These are phyloP conservation scores for Eustalomyia histrio DNA, from an alignment of 2,888 invertebrate species.

Conservation along the genomic window DNA sequence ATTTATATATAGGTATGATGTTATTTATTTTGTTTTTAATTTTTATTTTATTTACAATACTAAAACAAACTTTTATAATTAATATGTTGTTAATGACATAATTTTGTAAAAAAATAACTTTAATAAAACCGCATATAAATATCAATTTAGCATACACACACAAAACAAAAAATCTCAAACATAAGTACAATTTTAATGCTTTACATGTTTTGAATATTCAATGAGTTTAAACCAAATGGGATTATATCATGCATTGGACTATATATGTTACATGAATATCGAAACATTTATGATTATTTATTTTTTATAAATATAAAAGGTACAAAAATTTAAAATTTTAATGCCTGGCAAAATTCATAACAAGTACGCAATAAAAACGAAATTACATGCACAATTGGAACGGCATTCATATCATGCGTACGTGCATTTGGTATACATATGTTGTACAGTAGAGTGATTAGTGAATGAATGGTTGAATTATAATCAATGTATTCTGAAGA, in stretches of 20 bases:
- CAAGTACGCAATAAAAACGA: background rate
- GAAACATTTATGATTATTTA: background rate
- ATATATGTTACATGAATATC: background rate
- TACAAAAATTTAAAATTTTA: background rate
- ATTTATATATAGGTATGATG: background rate
- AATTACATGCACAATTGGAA: background rate
- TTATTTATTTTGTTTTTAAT: too few species aligned
- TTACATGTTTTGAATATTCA: slow-evolving; percentile 54
- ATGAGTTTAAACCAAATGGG: slow-evolving; percentile 20
- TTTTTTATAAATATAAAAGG: background rate
- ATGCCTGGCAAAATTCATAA: background rate
- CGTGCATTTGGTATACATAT: background rate
- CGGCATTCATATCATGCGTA: background rate
- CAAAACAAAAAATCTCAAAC: background rate
- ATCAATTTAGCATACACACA: background rate
- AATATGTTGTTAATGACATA: background rate
- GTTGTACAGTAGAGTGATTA: background rate
- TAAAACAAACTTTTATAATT: background rate
- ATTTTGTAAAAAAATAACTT: background rate
- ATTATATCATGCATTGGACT: background rate
- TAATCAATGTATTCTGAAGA: background rate
- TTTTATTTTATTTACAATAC: too few species aligned
- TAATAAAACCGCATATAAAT: background rate
- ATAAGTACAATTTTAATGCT: background rate
- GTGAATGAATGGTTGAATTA: background rate